Evolutionary conservation across 2,888 invertebrate genomes (phyloP).

Genomic region (Rhagonycha fulva): DNA sequence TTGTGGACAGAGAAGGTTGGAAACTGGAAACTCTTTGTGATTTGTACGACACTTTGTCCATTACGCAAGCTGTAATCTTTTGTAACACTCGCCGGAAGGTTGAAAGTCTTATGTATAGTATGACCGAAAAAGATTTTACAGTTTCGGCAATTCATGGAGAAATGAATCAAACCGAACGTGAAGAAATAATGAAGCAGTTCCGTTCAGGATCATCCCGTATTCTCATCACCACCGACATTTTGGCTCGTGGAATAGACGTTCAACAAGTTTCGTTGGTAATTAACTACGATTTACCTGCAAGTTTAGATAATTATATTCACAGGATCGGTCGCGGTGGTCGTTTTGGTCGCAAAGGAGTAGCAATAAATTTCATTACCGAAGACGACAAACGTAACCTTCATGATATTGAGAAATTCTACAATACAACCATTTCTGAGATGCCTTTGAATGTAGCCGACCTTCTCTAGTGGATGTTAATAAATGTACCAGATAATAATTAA

Average conservation of each 20-base stretch:
- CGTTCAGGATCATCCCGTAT: slow-evolving; percentile 98
- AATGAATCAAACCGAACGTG: slow-evolving; percentile 98
- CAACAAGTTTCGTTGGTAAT: slow-evolving; percentile 99
- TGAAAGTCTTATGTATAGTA: slow-evolving; percentile 94
- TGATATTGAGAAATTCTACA: slow-evolving; percentile 98
- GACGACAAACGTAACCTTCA: slow-evolving; percentile 92
- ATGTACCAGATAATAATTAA: slow-evolving; percentile 6
- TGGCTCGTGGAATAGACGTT: slow-evolving; percentile 99
- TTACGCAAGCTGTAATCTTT: slow-evolving; percentile 99
- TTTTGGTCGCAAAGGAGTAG: slow-evolving; percentile 99
- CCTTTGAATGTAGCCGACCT: slow-evolving; percentile 99
- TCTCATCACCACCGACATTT: slow-evolving; percentile 96
- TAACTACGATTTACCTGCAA: slow-evolving; percentile 99
- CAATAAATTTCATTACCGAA: slow-evolving; percentile 98
- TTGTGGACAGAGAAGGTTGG: slow-evolving; percentile 92
- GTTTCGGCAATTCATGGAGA: slow-evolving; percentile 99
- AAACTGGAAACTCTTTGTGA: slow-evolving; percentile 95
- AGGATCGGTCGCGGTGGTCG: slow-evolving; percentile 99
- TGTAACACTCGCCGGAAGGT: slow-evolving; percentile 99
- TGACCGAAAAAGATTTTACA: slow-evolving; percentile 94
- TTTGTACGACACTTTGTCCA: slow-evolving; percentile 97
- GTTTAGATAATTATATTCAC: slow-evolving; percentile 99
- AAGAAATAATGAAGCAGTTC: slow-evolving; percentile 99
- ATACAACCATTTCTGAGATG: slow-evolving; percentile 98
- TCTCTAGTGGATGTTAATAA: too few species aligned